A percentile compares a stretch with the other conserved stretches of the same genome.
These are phyloP conservation scores for Xestia xanthographa DNA, from an alignment of 2,888 invertebrate genomes.

Conservation along the genomic window DNA sequence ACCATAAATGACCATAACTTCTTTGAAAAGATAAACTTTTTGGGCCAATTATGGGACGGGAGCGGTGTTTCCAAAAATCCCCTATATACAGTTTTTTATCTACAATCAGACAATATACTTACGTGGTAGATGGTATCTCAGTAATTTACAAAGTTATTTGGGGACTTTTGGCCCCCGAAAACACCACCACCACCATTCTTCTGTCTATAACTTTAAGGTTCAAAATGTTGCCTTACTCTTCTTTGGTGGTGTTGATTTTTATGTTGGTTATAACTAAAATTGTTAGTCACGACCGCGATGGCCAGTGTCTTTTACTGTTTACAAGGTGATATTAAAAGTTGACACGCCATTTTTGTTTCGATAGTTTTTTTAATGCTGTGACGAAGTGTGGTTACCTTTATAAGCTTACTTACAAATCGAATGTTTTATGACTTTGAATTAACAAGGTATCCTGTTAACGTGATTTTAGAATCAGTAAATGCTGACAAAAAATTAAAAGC, in stretches of 20 bases:
- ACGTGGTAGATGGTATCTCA: conserved; percentile 85
- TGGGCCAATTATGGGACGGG: conserved; percentile 84
- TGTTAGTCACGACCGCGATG: conserved; percentile 85
- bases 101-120: conserved; percentile 82
- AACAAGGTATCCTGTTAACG: not conserved
- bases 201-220: not conserved
- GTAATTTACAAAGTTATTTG: conserved; percentile 72
- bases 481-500: not conserved
- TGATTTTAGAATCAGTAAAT: not conserved
- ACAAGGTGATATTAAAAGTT: conserved; percentile 85
- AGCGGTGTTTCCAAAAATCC: conserved; percentile 88
- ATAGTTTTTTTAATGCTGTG: conserved; percentile 69
- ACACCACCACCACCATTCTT: not conserved
- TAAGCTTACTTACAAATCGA: conserved; percentile 11
- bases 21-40: conserved; percentile 87
- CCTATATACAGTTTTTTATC: conserved; percentile 83
- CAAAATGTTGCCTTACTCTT: conserved; percentile 10
- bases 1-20: conserved; percentile 86
- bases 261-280: conserved; percentile 76
- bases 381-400: conserved; percentile 52
- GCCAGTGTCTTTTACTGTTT: conserved; percentile 81
- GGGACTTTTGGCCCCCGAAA: not conserved
- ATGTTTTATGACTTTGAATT: conserved; percentile 5
- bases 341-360: conserved; percentile 81
- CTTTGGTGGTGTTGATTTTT: not conserved